These are phyloP conservation scores for Myotis yumanensis DNA, from an alignment of 2,113 vertebrate genomes.

Conservation along the genomic window DNA sequence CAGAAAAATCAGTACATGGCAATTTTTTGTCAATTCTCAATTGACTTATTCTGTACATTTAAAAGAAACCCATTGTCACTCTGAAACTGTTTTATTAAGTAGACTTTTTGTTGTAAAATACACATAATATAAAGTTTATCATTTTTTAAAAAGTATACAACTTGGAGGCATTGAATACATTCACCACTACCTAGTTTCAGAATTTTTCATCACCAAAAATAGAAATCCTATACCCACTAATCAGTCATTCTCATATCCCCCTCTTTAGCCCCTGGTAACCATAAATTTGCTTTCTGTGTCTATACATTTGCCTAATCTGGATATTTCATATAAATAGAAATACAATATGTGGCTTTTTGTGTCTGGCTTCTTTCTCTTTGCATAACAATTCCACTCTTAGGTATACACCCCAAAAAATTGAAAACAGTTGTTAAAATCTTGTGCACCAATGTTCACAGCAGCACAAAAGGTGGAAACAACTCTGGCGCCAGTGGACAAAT, in stretches of 20 bases:
- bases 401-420: neutral
- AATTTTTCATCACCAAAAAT: too few relatives aligned
- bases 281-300: neutral
- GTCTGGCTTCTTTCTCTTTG: neutral
- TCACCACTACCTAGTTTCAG: fast-evolving
- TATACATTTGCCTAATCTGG: neutral
- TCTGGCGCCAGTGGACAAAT: fast-evolving
- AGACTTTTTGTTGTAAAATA: neutral
- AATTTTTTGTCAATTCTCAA: neutral
- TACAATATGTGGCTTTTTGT: neutral
- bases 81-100: neutral
- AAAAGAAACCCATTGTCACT: neutral
- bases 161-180: fast-evolving
- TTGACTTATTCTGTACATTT: neutral
- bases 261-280: fast-evolving
- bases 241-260: too few relatives aligned
- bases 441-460: neutral
- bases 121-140: neutral
- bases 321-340: neutral
- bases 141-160: neutral
- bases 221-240: neutral
- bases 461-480: neutral
- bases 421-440: neutral
- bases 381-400: neutral
- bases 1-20: neutral